Percentiles rank a stretch among this genome's conserved stretches.
Conservation (phyloP, 2,797 vertebrate genomes). For the Peromyscus attwateri region DNA sequence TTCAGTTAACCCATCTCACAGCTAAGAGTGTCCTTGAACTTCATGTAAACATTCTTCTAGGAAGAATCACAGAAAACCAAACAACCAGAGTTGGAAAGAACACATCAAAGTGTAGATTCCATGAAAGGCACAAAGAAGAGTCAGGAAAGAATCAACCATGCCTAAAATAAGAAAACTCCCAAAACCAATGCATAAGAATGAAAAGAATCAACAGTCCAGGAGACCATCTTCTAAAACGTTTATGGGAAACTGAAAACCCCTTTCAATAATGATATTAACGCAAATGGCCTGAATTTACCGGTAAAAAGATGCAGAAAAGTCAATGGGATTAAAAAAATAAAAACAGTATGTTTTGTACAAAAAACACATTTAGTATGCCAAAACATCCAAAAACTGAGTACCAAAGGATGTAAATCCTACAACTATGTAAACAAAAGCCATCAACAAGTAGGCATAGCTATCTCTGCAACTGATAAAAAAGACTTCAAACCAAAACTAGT, state of each 20-base stretch:
- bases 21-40: not conserved
- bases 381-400: not conserved
- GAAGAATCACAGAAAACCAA: not conserved
- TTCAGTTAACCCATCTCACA: not conserved
- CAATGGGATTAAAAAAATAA: not conserved
- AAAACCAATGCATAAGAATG: not conserved
- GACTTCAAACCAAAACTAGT: not conserved
- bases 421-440: not conserved
- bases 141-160: not conserved
- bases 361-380: not conserved
- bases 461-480: not conserved
- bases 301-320: not conserved
- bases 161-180: not conserved
- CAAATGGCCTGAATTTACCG: not conserved
- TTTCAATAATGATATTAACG: not conserved
- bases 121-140: not conserved
- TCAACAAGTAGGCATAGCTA: not conserved
- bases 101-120: not conserved
- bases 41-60: not conserved
- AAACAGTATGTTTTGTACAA: not conserved
- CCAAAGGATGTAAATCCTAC: not conserved
- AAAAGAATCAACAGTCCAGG: not conserved
- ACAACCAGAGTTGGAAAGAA: not conserved
- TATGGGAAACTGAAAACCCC: not conserved
- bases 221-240: not conserved